Base-by-base conservation (phyloP, 2,888 invertebrate genomes). In the Apoda limacodes region DNA sequence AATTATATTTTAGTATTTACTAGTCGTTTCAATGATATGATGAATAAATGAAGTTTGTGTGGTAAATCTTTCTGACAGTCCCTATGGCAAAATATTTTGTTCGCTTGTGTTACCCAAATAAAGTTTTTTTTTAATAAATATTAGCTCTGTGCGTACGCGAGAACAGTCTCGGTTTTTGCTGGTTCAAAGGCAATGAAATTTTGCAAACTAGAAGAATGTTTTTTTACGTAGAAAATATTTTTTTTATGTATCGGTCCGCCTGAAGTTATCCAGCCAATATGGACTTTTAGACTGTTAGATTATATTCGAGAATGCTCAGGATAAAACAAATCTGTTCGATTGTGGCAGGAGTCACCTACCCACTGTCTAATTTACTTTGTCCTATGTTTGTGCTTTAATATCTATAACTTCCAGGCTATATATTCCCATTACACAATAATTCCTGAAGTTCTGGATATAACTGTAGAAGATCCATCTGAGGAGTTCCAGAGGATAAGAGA, bases 401-500 rank as follows among this genome's bases (percentile, higher is more conserved):
- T 9, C 10, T 37, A n/a, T n/a, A n/a, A n/a, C n/a, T n/a, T 64
- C 21, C 69, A 85, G 70, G 80, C 83, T 2, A 76, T 85, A 35
- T 85, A 85, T 46, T 68, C 78, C 17, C 76, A 82, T 45, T 86
- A 76, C 45, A 71, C 70, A 29, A 56, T 69, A 23, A 65, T 81
- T 40, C 67, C 78, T 4, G 82, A 74, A 40, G 84, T 86, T 1
- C 55, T 83, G 1, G 86, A 86, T 46, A 82, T 85, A 55, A 76
- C 84, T 75, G 98, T 98, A 14, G 99, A 99, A 72, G 96, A 95
- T 67, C 97, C 98, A 0, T 96, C 96, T 1, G 88, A 90, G 39
- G 88, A 90, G 32, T 98, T 98, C 56, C 92, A 93, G 60, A 84
- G 90, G 34, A 83, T 98, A 41, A 84, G 98, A 44, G 98, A 98